Base-by-base conservation (phyloP, 2,888 invertebrate species). In the Drosophila anomelani region DNA sequence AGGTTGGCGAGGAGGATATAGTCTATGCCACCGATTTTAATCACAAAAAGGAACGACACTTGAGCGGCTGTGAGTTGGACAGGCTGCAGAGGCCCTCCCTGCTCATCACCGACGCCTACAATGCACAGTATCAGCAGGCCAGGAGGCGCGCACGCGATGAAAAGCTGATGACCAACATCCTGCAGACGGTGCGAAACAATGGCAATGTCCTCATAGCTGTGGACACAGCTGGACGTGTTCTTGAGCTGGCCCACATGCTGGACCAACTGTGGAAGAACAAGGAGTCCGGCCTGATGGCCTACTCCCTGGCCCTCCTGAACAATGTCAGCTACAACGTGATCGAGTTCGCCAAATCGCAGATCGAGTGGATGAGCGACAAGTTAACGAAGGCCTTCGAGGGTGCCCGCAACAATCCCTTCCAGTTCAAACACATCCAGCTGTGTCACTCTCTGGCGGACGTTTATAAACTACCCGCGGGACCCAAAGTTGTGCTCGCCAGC, bases 311-410 rank as follows among this genome's bases (percentile, higher is more conserved):
- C 0, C 93, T 99, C 62, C 93, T 99, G 2, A 99, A 97, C 85
- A 98, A 99, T 91, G 98, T 99, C 70, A 98, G 98, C 91, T 99
- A 98, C 90, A 99, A 99, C 91, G 99, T 99, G 0, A 97, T 99
- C 3, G 99, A 99, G 92, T 99, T 99, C 93, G 99, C 99, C 2
- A 99, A 99, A 92, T 98, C 98, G 0, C 98, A 96, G 94, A 98
- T 99, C 80, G 99, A 99, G 93, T 99, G 99, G 99, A 99, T 99
- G 99, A 98, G 98, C 91, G 99, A 99, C 90, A 99, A 99, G 91
- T 93, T 99, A 46, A 98, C 99, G 94, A 95, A 98, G 72, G 96
- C 96, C 59, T 97, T 98, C 91, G 97, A 98, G 92, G 97, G 97
- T 0, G 97, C 97, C 0, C 94, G 98, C 63, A 97, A 96, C 87